These are phyloP conservation scores for Brachionus angularis DNA, from an alignment of 1,140 invertebrate species.

Conservation along the genomic window DNA sequence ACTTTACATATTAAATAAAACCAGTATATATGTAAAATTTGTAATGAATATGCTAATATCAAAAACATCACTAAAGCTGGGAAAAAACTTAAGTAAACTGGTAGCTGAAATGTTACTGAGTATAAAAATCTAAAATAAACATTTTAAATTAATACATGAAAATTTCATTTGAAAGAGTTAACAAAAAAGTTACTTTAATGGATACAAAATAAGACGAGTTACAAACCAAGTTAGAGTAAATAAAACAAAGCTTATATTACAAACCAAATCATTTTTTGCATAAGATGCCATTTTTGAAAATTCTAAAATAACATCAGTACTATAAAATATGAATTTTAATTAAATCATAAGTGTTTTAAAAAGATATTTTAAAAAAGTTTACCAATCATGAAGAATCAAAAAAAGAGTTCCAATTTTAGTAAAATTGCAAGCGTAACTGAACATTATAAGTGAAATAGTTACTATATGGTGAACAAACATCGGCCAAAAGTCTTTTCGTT, in stretches of 20 bases:
- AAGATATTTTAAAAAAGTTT: too few species aligned
- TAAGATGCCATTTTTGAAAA: slow-evolving; percentile 82
- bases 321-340: too few species aligned
- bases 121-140: slow-evolving; percentile 45
- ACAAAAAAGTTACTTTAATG: slow-evolving; percentile 51
- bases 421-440: slow-evolving; percentile 91
- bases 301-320: slow-evolving; percentile 60
- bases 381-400: slow-evolving; percentile 87
- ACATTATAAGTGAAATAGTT: slow-evolving; percentile 78
- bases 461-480: slow-evolving; percentile 95
- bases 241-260: slow-evolving; percentile 72
- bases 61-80: slow-evolving; percentile 95
- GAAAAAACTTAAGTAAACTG: slow-evolving; percentile 64
- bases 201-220: slow-evolving; percentile 66
- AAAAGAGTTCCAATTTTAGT: slow-evolving; percentile 84
- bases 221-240: slow-evolving; percentile 52
- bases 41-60: slow-evolving; percentile 72
- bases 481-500: slow-evolving; percentile 84
- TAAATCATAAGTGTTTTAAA: too few species aligned
- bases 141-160: neutral
- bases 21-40: slow-evolving; percentile 83
- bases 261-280: slow-evolving; percentile 76
- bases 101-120: slow-evolving; percentile 44
- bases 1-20: slow-evolving; percentile 8
- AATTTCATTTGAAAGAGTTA: neutral